Percentiles rank a stretch among this genome's conserved stretches.
These are phyloP conservation scores for Anastrepha ludens DNA, from an alignment of 1,140 invertebrate genomes.

Conservation along the genomic window DNA sequence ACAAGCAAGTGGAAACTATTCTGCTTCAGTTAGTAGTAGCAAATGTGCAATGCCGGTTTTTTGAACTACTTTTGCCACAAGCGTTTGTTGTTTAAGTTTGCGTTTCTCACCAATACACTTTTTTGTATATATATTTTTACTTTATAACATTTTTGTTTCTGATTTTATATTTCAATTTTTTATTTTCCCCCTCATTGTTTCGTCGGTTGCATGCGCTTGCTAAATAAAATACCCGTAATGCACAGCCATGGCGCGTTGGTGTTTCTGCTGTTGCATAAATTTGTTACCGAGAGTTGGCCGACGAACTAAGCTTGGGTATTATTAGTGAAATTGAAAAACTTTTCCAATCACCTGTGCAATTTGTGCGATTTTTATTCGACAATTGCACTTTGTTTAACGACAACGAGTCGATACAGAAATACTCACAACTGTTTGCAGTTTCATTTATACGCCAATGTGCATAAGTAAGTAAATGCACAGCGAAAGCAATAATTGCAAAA, in stretches of 20 bases:
- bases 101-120: not conserved
- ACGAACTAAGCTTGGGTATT: slow-evolving; percentile 7
- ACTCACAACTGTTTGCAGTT: slow-evolving; percentile 14
- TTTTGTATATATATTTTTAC: not conserved
- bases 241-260: too few species aligned
- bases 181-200: not conserved
- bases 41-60: slow-evolving; percentile 7
- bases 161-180: slow-evolving; percentile 5
- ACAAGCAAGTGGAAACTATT: not conserved
- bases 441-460: not conserved
- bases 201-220: not conserved
- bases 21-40: not conserved
- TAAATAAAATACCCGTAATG: slow-evolving; percentile 9
- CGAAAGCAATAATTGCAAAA: slow-evolving; percentile 28
- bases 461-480: not conserved
- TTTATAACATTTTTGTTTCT: not conserved
- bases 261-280: not conserved
- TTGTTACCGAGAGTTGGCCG: not conserved
- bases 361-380: slow-evolving; percentile 44
- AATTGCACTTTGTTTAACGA: slow-evolving; percentile 51
- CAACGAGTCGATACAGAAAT: not conserved
- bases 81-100: slow-evolving; percentile 25
- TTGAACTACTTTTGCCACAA: slow-evolving; percentile 16
- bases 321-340: slow-evolving; percentile 50
- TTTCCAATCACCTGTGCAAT: slow-evolving; percentile 52